A percentile compares a stretch with the other conserved stretches of the same genome.
Conservation (phyloP, 2,888 invertebrate species). For the Chrysodeixis includens region DNA sequence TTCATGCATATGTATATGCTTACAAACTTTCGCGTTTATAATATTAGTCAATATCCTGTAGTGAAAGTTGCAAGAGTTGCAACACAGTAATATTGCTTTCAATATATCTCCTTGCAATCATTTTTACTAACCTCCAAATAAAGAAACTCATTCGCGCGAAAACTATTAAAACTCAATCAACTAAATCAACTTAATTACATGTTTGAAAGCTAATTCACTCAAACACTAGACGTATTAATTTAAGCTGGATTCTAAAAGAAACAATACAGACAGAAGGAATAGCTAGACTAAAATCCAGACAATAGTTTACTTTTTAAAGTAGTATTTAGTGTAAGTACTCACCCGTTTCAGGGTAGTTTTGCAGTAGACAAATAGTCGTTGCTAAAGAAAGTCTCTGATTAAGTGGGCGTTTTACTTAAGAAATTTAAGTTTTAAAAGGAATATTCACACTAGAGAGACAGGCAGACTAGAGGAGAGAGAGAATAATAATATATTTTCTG, state of each 20-base stretch:
- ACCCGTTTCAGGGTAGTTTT: conserved; percentile 27
- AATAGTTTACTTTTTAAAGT: conserved; percentile 45
- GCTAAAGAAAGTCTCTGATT: conserved; percentile 49
- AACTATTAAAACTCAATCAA: not conserved
- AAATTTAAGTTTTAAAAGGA: conserved; percentile 36
- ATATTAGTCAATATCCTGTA: too few relatives aligned
- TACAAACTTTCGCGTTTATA: too few relatives aligned
- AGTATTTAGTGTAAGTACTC: conserved; percentile 44
- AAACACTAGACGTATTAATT: not conserved
- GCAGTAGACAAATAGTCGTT: conserved; percentile 46
- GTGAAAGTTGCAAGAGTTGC: too few relatives aligned
- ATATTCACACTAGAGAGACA: conserved; percentile 14
- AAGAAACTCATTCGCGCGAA: too few relatives aligned
- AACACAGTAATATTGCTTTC: too few relatives aligned
- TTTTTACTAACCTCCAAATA: too few relatives aligned
- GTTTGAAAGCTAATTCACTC: not conserved
- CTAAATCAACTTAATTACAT: not conserved
- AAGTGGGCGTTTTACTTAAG: conserved; percentile 55
- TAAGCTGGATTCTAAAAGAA: conserved; percentile 17
- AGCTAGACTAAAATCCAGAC: conserved; percentile 33
- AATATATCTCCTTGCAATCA: too few relatives aligned
- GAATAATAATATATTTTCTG: conserved; percentile 39
- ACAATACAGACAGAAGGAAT: conserved; percentile 23
- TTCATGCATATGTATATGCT: too few relatives aligned
- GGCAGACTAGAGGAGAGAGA: too few relatives aligned